Evolutionary conservation across 1,140 invertebrate genomes (phyloP), one percentile per base, ranked within the genome.

Genomic region (Nomia melanderi): DNA sequence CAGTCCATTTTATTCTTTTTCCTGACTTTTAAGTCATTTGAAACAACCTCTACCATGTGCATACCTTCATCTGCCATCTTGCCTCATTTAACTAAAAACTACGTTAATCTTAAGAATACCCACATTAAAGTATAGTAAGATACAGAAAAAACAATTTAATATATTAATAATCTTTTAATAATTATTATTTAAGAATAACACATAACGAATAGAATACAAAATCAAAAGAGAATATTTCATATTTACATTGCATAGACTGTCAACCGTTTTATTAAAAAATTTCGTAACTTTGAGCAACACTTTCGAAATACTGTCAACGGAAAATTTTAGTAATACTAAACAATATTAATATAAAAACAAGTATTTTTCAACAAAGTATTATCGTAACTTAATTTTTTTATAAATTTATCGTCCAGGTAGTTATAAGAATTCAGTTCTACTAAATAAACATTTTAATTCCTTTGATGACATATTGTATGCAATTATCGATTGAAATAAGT

Each of bases 1-100:
- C 85, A 82, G 41, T 79, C 81, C 81, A 91, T 88, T 71, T 81
- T 88, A 36, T 72, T 74, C 64, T 63, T 77, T 74, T 85, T 79
- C 20, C 69, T 31, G 53, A 25, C 39, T 63, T 71, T 60, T 2
- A 7, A 27, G 36, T 66, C n/a, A 81, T 77, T 76, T 60, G 67
- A 81, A 73, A 60, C 17, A 62, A 33, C 23, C 20, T 81, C 69
- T 44, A 23, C 83, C 86, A 87, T 79, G 86, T 87, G 83, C 77
- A 33, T 72, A 3, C 27, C 76, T 44, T 83, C 47, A 23, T 36
- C 41, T 70, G 81, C 80, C 81, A 85, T 83, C 41, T 87, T 78
- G 56, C 23, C 59, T 70, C n/a, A 50, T 23, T 31, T 17, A 71
- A 39, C 53, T 39, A 44, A 27, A 66, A 44, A 77, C 81, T 81